Percentiles rank a stretch among this genome's conserved stretches.
Conservation (phyloP, 2,797 vertebrate species). For the Pangasius larnaudii region DNA sequence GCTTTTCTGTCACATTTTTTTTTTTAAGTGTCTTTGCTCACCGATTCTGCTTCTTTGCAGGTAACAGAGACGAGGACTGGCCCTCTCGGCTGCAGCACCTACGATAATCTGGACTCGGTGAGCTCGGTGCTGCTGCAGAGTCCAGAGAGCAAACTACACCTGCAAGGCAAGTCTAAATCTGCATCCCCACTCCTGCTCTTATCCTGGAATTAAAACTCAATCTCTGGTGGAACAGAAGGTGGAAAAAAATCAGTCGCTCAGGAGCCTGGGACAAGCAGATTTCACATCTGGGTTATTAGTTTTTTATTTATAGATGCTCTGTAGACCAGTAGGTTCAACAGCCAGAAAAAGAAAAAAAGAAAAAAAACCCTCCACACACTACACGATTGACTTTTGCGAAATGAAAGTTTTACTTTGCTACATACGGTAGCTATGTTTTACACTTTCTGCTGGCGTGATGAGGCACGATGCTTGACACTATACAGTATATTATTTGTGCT, state of each 20-base stretch:
- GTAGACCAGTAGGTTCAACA: background rate
- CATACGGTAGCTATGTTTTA: background rate
- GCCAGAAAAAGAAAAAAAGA: background rate
- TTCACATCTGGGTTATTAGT: background rate
- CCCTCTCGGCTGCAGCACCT: slow-evolving; percentile 97
- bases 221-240: background rate
- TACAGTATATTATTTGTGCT: background rate
- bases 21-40: background rate
- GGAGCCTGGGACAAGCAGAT: background rate
- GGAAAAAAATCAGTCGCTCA: background rate
- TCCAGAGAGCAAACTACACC: slow-evolving; percentile 97
- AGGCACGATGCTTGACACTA: background rate
- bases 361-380: background rate
- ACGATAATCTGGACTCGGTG: slow-evolving; percentile 99
- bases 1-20: background rate
- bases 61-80: slow-evolving; percentile 98
- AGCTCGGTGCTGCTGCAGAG: slow-evolving; percentile 99
- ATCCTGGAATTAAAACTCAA: background rate
- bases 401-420: background rate
- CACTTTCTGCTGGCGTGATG: background rate
- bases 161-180: slow-evolving; percentile 86
- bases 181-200: too few relatives aligned
- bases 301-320: background rate
- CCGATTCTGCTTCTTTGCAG: slow-evolving; percentile 65
- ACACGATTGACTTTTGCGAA: background rate